Percentiles rank a stretch among this genome's conserved stretches.
These are phyloP conservation scores for Melolontha melolontha DNA, from an alignment of 2,888 invertebrate species.

Conservation along the genomic window DNA sequence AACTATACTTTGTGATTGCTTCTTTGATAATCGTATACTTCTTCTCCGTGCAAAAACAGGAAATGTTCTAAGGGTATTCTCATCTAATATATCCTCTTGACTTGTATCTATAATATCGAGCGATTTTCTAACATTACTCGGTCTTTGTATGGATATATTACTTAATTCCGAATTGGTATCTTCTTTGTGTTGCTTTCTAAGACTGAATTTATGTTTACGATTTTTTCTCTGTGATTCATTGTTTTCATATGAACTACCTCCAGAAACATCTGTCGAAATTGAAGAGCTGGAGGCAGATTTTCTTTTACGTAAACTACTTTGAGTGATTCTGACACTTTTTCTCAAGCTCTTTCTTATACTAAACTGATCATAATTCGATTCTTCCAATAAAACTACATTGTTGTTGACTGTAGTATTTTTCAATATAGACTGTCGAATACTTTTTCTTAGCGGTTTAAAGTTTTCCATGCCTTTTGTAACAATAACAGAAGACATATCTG, in stretches of 20 bases:
- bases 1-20: neutral
- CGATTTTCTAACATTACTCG: neutral
- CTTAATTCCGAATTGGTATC: neutral
- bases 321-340: neutral
- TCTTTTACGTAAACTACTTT: neutral
- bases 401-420: too few relatives aligned
- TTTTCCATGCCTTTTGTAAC: neutral
- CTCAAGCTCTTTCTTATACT: neutral
- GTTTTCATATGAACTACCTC: neutral
- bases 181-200: constrained; percentile 1
- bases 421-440: too few relatives aligned
- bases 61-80: constrained; percentile 17
- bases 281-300: neutral
- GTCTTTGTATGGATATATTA: constrained; percentile 2
- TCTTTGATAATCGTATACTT: constrained; percentile 21
- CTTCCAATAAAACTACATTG: too few relatives aligned
- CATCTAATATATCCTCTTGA: constrained; percentile 12
- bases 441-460: neutral
- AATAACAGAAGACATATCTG: too few relatives aligned
- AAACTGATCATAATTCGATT: too few relatives aligned
- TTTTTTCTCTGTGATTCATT: neutral
- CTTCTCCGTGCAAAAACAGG: constrained; percentile 17
- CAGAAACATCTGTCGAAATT: neutral
- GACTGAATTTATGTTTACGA: constrained; percentile 7
- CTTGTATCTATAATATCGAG: constrained; percentile 19